These are phyloP conservation scores for Oncorhynchus mykiss DNA, from an alignment of 2,113 vertebrate genomes.

Conservation along the genomic window DNA sequence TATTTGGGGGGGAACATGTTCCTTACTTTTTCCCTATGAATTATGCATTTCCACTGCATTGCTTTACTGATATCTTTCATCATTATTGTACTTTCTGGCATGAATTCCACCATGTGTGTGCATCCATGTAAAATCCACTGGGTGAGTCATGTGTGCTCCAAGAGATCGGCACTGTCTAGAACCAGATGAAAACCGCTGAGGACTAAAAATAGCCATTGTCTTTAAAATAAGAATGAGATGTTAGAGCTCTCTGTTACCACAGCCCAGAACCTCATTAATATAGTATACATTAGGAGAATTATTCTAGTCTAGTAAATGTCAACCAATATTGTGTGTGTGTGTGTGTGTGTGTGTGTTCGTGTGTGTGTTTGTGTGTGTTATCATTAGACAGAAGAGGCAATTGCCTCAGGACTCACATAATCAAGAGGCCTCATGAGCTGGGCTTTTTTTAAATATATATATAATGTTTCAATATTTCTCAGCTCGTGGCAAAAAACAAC, in stretches of 20 bases:
- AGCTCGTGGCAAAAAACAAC: no score
- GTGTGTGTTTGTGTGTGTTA: neutral
- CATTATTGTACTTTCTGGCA: constrained; percentile 51
- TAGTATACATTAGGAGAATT: constrained; percentile 7
- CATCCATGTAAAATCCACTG: constrained; percentile 43
- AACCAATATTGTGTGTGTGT: constrained; percentile 14
- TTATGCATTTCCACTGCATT: constrained; percentile 59
- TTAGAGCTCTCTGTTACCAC: constrained; percentile 14
- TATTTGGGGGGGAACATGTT: constrained; percentile 44
- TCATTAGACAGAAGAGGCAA: no score
- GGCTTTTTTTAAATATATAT: no score
- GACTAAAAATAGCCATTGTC: constrained; percentile 48
- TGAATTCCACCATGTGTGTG: constrained; percentile 45
- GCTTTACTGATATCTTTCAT: constrained; percentile 59
- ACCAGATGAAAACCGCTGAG: constrained; percentile 34
- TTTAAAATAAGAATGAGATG: constrained; percentile 30
- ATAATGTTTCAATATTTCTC: no score
- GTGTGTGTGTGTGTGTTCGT: neutral
- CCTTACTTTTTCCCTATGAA: constrained; percentile 62
- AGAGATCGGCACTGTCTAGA: constrained; percentile 46
- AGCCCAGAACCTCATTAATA: constrained; percentile 44
- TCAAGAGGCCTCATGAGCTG: no score
- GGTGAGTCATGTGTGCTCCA: constrained; percentile 47
- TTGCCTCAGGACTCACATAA: no score
- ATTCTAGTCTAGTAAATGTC: constrained; percentile 42